phyloP scores from a whole-genome alignment of 2,797 vertebrate species.

The Pteropus rufus region DNA sequence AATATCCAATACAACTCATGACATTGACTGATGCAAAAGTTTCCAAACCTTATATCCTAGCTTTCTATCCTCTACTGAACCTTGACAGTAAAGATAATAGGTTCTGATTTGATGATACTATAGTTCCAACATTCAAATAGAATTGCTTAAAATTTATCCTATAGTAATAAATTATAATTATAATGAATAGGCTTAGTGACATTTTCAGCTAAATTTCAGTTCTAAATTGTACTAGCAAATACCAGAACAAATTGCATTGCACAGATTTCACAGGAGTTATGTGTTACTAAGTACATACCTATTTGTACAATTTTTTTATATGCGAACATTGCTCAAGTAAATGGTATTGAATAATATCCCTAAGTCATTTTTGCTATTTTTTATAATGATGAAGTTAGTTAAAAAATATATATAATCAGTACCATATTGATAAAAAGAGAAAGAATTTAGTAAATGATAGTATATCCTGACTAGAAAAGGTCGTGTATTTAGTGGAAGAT shows the following conservation, averaged over 20 bases:
- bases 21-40: not conserved
- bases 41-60: not conserved
- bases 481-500: not conserved
- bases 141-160: not conserved
- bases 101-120: not conserved
- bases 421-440: not conserved
- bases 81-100: not conserved
- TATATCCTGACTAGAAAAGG: not conserved
- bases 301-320: not conserved
- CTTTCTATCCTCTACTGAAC: not conserved
- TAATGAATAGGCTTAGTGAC: not conserved
- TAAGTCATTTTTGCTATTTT: not conserved
- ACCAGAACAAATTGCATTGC: not conserved
- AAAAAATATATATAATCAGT: too few relatives aligned
- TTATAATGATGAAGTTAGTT: not conserved
- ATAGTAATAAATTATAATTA: not conserved
- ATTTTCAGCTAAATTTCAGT: not conserved
- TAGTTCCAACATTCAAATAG: not conserved
- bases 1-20: not conserved
- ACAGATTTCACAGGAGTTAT: not conserved
- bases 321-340: not conserved
- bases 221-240: not conserved
- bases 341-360: not conserved
- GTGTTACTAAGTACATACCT: not conserved
- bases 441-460: not conserved